Evolutionary conservation across 2,888 invertebrate species (phyloP).

Genomic region (Agonopterix heracliana): DNA sequence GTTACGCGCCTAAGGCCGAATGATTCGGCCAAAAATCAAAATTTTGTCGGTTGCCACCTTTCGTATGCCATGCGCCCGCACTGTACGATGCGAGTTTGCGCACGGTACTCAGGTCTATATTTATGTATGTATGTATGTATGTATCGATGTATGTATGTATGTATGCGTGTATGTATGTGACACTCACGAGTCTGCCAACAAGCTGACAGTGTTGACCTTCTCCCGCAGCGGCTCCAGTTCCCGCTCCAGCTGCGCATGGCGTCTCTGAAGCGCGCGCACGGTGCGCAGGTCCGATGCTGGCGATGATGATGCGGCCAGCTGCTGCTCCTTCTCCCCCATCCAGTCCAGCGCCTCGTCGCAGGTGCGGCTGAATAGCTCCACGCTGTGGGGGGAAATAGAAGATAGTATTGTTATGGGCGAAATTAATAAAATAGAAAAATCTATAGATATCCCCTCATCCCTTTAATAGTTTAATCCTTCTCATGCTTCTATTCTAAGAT

Average conservation of each 20-base stretch:
- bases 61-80: too few relatives aligned
- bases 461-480: too few relatives aligned
- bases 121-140: too few relatives aligned
- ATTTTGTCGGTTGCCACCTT: too few relatives aligned
- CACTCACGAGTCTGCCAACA: conserved; percentile 88
- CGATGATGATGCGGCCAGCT: conserved; percentile 84
- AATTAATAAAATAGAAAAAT: background rate
- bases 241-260: conserved; percentile 94
- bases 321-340: conserved; percentile 97
- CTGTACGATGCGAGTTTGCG: too few relatives aligned
- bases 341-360: conserved; percentile 98
- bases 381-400: conserved; percentile 67
- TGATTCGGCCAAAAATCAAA: too few relatives aligned
- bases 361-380: conserved; percentile 95
- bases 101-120: too few relatives aligned
- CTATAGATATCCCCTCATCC: conserved; percentile 29
- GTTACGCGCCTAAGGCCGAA: too few relatives aligned
- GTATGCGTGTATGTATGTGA: too few relatives aligned
- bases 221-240: conserved; percentile 96
- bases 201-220: conserved; percentile 91
- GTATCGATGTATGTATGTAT: too few relatives aligned
- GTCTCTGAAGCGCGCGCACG: conserved; percentile 91
- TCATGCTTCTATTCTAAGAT: too few relatives aligned
- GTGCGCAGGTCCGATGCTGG: conserved; percentile 93
- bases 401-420: background rate